Conservation (phyloP, 2,113 vertebrate genomes). For the Tamias sibiricus region DNA sequence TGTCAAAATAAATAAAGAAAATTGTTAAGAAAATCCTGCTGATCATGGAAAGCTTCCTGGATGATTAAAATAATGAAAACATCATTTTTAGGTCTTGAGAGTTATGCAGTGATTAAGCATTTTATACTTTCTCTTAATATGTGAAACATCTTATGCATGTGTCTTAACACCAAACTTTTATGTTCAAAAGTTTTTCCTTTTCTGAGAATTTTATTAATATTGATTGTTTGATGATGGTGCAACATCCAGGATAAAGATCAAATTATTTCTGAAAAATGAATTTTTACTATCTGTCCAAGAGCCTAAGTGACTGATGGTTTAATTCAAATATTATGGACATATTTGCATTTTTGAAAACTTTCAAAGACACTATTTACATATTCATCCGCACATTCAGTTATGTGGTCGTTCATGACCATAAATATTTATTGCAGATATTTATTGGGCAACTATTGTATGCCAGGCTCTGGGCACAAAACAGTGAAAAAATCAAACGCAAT, state of each 20-base stretch:
- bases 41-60: not conserved
- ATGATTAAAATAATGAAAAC: conserved; percentile 31
- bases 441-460: not conserved
- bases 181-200: not conserved
- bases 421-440: not conserved
- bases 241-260: not conserved
- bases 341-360: conserved; percentile 33
- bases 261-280: not conserved
- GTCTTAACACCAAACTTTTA: not conserved
- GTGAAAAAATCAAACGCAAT: not conserved
- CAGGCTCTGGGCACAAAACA: not conserved
- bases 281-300: not conserved
- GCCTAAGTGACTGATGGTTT: not conserved
- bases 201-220: not conserved
- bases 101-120: not conserved
- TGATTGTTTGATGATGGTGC: not conserved
- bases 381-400: not conserved
- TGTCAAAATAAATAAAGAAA: conserved; percentile 41
- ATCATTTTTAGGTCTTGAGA: not conserved
- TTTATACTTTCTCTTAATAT: conserved; percentile 41
- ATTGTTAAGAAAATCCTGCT: not conserved
- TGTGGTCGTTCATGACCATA: not conserved
- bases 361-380: not conserved
- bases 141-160: not conserved
- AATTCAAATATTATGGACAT: not conserved